Conservation (phyloP, 2,888 invertebrate genomes). For the Heliconius ismenius region DNA sequence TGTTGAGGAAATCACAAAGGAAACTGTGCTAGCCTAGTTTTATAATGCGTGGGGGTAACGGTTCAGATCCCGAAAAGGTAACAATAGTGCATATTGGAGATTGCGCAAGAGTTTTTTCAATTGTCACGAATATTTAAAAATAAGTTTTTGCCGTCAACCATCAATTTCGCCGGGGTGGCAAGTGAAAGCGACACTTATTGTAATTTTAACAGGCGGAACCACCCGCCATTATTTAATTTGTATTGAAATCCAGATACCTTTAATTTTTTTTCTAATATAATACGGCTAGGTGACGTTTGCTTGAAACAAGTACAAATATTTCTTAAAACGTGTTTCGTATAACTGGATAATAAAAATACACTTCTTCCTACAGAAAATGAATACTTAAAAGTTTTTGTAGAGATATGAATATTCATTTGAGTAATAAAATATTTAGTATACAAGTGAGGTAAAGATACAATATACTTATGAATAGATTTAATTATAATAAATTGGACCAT, state of each 20-base stretch:
- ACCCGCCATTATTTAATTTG: constrained; percentile 41
- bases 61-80: constrained; percentile 63
- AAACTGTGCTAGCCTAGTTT: constrained; percentile 69
- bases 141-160: constrained; percentile 47
- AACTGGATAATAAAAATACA: not conserved
- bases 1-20: constrained; percentile 68
- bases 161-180: constrained; percentile 69
- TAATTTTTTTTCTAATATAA: not conserved
- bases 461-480: constrained; percentile 34
- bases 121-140: constrained; percentile 56
- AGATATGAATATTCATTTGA: not conserved
- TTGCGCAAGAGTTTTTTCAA: constrained; percentile 66
- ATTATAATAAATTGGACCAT: constrained; percentile 29
- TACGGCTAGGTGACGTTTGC: not conserved
- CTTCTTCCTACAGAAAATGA: not conserved
- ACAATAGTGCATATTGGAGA: constrained; percentile 61
- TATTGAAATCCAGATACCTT: constrained; percentile 32
- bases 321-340: not conserved
- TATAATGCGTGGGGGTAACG: constrained; percentile 70
- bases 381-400: not conserved
- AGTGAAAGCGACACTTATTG: constrained; percentile 66
- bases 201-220: constrained; percentile 45
- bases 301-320: not conserved
- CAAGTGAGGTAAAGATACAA: constrained; percentile 21
- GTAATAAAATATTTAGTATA: constrained; percentile 17